phyloP scores from a whole-genome alignment of 2,113 vertebrate genomes.

The Silurus glanis region DNA sequence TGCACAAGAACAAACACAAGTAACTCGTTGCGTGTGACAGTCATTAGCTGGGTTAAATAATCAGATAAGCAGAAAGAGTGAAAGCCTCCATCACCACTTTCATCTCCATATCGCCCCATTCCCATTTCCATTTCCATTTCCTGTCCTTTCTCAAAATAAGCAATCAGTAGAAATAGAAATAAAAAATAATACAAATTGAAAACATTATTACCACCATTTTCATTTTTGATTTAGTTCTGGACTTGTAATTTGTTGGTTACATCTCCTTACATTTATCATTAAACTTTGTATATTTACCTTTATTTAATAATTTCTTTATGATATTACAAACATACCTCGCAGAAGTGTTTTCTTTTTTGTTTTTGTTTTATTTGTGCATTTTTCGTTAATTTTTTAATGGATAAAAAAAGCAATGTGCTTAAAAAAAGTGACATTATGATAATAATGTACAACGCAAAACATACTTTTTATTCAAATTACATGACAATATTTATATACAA shows the following conservation, averaged over 20 bases:
- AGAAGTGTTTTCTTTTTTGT: too few relatives aligned
- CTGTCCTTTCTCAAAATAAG: neutral
- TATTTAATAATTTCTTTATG: too few relatives aligned
- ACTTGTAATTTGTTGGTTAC: too few relatives aligned
- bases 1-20: conserved; percentile 72
- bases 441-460: neutral
- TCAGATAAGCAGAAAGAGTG: conserved; percentile 56
- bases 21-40: conserved; percentile 76
- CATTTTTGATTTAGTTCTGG: too few relatives aligned
- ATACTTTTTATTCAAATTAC: neutral
- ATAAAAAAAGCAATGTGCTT: too few relatives aligned
- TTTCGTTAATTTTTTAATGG: too few relatives aligned
- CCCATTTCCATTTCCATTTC: neutral
- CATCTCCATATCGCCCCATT: neutral
- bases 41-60: conserved; percentile 77
- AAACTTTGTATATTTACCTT: too few relatives aligned
- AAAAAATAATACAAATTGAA: neutral
- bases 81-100: neutral
- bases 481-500: neutral
- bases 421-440: neutral
- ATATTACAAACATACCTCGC: too few relatives aligned
- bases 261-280: too few relatives aligned
- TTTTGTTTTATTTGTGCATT: too few relatives aligned
- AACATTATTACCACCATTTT: too few relatives aligned
- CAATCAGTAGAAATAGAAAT: neutral